These are phyloP conservation scores for Excalfactoria chinensis DNA, from an alignment of 2,113 vertebrate species.

Conservation along the genomic window DNA sequence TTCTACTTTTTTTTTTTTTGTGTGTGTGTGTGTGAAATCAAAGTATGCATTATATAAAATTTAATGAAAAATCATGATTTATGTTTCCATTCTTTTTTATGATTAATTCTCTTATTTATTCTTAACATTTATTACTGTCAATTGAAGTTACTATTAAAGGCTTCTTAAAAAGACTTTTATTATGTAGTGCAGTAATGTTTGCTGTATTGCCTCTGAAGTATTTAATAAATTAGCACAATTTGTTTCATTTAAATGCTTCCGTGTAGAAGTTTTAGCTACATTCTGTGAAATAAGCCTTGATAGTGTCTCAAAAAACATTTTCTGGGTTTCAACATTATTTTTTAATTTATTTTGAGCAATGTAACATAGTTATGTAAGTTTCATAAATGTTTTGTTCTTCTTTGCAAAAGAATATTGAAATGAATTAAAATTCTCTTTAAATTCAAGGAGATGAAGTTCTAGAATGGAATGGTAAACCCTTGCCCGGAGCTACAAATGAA, in stretches of 20 bases:
- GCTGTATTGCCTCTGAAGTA: conserved; percentile 44
- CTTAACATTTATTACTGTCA: background rate
- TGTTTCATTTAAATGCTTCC: conserved; percentile 10
- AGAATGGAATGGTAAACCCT: conserved; percentile 97
- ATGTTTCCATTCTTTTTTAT: background rate
- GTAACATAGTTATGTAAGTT: conserved; percentile 10
- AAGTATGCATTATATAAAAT: background rate
- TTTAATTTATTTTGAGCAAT: background rate
- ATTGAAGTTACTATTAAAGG: no score
- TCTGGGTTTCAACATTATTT: background rate
- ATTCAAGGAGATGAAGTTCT: conserved; percentile 96
- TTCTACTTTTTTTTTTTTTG: conserved; percentile 19
- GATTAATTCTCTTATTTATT: background rate
- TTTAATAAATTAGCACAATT: background rate
- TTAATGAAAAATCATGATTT: background rate
- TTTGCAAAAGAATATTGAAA: conserved; percentile 44
- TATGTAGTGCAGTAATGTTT: conserved; percentile 40
- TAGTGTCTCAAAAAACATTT: background rate
- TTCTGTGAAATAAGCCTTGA: background rate
- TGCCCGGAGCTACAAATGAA: conserved; percentile 98
- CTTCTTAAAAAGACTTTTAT: background rate
- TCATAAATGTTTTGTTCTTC: conserved; percentile 62
- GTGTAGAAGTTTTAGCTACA: background rate
- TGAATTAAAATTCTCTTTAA: conserved; percentile 78
- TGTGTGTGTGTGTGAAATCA: background rate